A percentile compares a stretch with the other conserved stretches of the same genome.
Conservation (phyloP, 1,140 invertebrate genomes). For the Drosophila pandora region DNA sequence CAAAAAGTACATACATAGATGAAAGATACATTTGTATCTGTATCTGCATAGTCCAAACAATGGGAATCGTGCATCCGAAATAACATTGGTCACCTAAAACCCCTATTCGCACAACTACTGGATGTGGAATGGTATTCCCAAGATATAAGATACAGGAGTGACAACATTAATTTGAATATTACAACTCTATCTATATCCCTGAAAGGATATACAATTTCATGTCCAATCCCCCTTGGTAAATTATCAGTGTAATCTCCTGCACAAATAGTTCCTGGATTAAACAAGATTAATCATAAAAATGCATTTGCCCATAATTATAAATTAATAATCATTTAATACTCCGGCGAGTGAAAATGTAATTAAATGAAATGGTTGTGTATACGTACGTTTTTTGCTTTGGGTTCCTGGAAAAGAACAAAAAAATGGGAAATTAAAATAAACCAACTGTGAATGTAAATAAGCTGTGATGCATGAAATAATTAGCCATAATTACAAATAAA, state of each 20-base stretch:
- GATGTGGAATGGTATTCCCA: neutral
- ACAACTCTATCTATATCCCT: neutral
- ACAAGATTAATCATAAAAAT: conserved; percentile 5
- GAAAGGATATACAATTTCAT: neutral
- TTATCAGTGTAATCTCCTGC: neutral
- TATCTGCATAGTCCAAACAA: conserved; percentile 48
- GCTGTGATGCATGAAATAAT: conserved; percentile 26
- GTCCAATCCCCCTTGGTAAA: neutral
- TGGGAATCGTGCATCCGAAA: conserved; percentile 19
- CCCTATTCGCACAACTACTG: neutral
- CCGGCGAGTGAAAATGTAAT: conserved; percentile 14
- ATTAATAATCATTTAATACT: conserved; percentile 25
- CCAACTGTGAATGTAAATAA: conserved; percentile 48
- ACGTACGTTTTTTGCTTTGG: conserved; percentile 82
- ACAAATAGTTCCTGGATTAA: conserved; percentile 1
- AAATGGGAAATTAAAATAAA: conserved; percentile 46
- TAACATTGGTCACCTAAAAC: conserved; percentile 6
- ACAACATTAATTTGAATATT: neutral
- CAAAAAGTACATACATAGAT: conserved; percentile 49
- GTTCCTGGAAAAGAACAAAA: conserved; percentile 71
- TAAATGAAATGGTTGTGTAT: conserved; percentile 29
- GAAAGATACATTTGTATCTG: conserved; percentile 47
- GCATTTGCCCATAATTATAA: neutral
- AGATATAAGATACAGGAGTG: neutral
- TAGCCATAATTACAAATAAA: conserved; percentile 43